Conservation (phyloP, 2,113 vertebrate genomes). For the Erythrocercus mccallii region DNA sequence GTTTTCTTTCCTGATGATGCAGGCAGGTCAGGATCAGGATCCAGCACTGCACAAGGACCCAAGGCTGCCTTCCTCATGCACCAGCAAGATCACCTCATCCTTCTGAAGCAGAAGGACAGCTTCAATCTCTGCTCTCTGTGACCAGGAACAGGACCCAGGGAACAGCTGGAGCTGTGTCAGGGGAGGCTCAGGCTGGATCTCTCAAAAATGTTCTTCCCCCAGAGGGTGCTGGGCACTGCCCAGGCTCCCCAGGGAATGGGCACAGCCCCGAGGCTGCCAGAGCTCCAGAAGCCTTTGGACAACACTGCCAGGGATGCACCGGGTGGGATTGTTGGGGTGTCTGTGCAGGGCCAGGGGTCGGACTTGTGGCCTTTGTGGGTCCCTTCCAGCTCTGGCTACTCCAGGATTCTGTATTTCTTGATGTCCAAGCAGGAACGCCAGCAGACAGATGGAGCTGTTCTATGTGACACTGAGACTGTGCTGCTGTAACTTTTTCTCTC, state of each 20-base stretch:
- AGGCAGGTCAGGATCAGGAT: background rate
- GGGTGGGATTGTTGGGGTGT: background rate
- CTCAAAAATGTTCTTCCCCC: background rate
- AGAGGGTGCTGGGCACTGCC: background rate
- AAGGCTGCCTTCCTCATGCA: background rate
- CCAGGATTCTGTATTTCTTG: background rate
- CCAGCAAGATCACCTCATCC: background rate
- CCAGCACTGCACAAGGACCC: background rate
- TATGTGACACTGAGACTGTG: background rate
- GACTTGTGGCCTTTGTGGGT: background rate
- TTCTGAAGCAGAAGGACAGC: background rate
- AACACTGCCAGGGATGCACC: accelerated
- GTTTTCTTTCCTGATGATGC: background rate
- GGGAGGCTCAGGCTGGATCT: accelerated
- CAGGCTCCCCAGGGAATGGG: background rate
- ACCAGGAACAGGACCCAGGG: too few relatives aligned
- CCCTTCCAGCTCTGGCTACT: background rate
- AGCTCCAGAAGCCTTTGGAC: background rate
- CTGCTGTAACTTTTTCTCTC: background rate
- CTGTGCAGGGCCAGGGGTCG: background rate
- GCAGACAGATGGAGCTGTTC: background rate
- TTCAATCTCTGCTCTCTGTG: background rate
- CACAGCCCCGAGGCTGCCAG: accelerated
- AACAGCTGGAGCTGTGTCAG: background rate
- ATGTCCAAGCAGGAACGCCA: background rate